Percentiles rank a stretch among this genome's conserved stretches.
Evolutionary conservation across 2,113 vertebrate genomes (phyloP).

Genomic region (Mus spicilegus): DNA sequence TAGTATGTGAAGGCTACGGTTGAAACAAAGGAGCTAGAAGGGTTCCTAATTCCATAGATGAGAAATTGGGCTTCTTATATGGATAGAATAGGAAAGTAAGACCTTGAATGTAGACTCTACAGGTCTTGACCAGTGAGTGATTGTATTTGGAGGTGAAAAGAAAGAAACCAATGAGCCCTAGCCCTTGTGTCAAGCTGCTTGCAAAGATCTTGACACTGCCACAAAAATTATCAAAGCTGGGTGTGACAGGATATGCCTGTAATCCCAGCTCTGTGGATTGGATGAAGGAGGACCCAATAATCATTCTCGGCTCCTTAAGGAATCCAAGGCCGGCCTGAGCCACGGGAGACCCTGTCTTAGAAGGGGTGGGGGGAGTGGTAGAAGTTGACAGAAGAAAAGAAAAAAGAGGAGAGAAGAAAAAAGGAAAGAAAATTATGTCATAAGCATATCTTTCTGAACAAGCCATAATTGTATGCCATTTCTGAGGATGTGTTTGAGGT

Average conservation of each 20-base stretch:
- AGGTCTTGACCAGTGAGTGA: background rate
- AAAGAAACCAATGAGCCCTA: background rate
- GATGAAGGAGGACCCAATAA: background rate
- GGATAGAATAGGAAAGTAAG: background rate
- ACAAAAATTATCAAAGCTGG: background rate
- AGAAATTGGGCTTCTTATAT: background rate
- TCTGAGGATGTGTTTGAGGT: background rate
- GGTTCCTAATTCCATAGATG: rapidly evolving
- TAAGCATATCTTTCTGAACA: background rate
- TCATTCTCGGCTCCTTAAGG: background rate
- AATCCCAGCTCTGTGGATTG: background rate
- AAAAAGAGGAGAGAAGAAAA: background rate
- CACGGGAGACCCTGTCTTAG: background rate
- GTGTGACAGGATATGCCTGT: too few relatives aligned
- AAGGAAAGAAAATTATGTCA: background rate
- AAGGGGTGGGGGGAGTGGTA: too few relatives aligned
- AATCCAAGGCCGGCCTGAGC: background rate
- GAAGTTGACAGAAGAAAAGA: background rate
- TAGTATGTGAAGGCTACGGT: background rate
- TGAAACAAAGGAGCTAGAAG: background rate
- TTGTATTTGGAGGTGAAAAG: background rate
- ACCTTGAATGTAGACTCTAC: background rate
- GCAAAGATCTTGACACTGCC: background rate
- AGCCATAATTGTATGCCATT: background rate
- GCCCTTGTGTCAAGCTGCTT: background rate